Evolutionary conservation across 2,888 invertebrate genomes (phyloP).

Genomic region (Pachliopta kotzebuea): DNA sequence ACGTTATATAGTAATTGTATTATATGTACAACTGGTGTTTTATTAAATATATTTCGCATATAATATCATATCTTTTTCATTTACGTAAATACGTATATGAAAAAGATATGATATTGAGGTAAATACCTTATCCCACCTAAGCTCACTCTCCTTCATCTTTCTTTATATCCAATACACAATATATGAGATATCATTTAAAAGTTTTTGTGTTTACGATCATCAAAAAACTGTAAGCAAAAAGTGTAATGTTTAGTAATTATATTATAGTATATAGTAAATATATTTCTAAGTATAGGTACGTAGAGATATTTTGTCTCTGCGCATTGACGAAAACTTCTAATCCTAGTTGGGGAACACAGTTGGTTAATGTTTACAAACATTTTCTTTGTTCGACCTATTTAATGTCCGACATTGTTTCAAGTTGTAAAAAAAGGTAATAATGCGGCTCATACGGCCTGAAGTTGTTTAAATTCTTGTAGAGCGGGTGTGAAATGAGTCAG

Average conservation of each 20-base stretch:
- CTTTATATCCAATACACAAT: no score
- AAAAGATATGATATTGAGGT: no score
- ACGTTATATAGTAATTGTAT: no score
- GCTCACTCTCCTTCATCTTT: no score
- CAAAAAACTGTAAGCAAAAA: background rate
- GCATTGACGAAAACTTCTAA: constrained; percentile 11
- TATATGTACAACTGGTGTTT: no score
- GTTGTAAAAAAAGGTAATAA: constrained; percentile 28
- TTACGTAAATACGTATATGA: no score
- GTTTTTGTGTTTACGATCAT: background rate
- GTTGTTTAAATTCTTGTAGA: constrained; percentile 29
- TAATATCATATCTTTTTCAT: no score
- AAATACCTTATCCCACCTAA: no score
- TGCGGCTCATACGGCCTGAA: constrained; percentile 5
- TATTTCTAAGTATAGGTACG: background rate
- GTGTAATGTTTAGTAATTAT: no score
- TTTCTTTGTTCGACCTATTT: constrained; percentile 25
- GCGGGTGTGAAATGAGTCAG: constrained; percentile 32
- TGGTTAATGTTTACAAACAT: constrained; percentile 25
- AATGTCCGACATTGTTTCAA: constrained; percentile 27
- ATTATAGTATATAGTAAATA: no score
- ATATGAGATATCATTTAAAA: no score
- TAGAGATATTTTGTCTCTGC: background rate
- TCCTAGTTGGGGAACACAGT: constrained; percentile 4
- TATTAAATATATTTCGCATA: no score